These are phyloP conservation scores for Danio choprae DNA, from an alignment of 2,797 vertebrate genomes.

Conservation along the genomic window DNA sequence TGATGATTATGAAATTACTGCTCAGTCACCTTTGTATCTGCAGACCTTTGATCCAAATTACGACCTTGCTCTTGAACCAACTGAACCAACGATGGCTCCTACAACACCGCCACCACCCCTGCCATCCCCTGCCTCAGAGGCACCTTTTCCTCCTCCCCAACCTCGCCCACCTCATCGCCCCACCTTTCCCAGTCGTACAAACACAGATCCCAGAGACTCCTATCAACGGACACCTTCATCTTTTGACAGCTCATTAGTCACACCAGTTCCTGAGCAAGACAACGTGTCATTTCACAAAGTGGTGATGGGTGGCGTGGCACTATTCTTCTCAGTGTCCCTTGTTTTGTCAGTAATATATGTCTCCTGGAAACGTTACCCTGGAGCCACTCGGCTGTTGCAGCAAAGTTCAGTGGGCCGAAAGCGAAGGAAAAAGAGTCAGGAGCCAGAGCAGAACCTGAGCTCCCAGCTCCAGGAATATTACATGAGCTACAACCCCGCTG, in stretches of 20 bases:
- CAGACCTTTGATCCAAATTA: constrained; percentile 78
- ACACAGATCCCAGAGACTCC: constrained; percentile 75
- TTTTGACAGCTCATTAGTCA: constrained; percentile 71
- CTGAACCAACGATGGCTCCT: constrained; percentile 73
- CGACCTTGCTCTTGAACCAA: constrained; percentile 77
- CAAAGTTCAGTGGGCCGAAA: constrained; percentile 91
- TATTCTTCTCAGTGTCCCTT: constrained; percentile 94
- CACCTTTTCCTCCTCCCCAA: constrained; percentile 77
- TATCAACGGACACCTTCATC: constrained; percentile 73
- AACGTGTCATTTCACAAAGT: constrained; percentile 97
- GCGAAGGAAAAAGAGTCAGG: constrained; percentile 94
- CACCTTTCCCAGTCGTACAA: constrained; percentile 81
- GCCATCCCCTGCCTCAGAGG: constrained; percentile 78
- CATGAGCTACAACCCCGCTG: constrained; percentile 98
- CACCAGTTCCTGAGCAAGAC: constrained; percentile 86
- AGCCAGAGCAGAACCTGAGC: constrained; percentile 96
- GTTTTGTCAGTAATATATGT: constrained; percentile 94
- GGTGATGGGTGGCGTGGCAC: constrained; percentile 95
- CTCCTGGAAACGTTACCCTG: constrained; percentile 95
- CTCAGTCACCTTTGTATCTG: constrained; percentile 75
- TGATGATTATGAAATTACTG: constrained; percentile 83
- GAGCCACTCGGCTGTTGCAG: constrained; percentile 90
- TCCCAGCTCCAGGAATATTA: constrained; percentile 99
- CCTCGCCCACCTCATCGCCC: constrained; percentile 85
- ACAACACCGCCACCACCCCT: constrained; percentile 75